Evolutionary conservation across 2,888 invertebrate genomes (phyloP), one percentile per base, ranked within the genome.

Genomic region (Belgica antarctica): DNA sequence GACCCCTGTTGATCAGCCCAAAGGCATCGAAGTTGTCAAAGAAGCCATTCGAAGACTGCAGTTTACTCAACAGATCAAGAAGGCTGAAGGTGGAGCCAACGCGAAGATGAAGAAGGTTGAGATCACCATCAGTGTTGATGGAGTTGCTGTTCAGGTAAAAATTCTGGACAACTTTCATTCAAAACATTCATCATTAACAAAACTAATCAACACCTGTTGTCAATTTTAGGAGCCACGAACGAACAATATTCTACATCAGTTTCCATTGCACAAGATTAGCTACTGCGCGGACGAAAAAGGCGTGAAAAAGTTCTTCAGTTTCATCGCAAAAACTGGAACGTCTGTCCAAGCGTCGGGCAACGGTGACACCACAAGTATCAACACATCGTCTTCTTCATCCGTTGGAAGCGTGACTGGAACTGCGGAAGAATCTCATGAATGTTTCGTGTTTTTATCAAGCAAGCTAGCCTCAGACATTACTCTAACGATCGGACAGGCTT

Each of bases 251-350:
- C 84, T 96, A 77, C 92, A 96, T 81, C 95, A 96, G 80, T 97
- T 96, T 80, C 97, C 97, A 0, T 83, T 98, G 59, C 96, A 97
- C 80, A 88, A 96, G 82, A 98, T 98, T 81, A 97, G 96, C 0
- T 98, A 98, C 82, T 98, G 97, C 82, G 97, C 98, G 1, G 98
- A 98, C 78, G 98, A 98, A 81, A 98, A 98, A 79, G 94, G 95
- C 66, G 96, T 96, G 75, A 97, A 96, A 80, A 92, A 94, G 75
- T 96, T 96, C 82, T 96, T 98, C 82, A 73, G 80, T 75, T 80
- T 81, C 73, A 80, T 81, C 71, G 83, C 74, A 71, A 80, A 80
- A 75, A 74, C 73, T 76, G 71, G 84, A 84, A 62, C 36, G n/a
- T 71, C 71, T 46, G 62, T 65, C 15, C 62, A 62, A 47, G 52